A percentile compares a stretch with the other conserved stretches of the same genome.
Conservation (phyloP, 2,113 vertebrate genomes). For the Xenotilapia leptura region DNA sequence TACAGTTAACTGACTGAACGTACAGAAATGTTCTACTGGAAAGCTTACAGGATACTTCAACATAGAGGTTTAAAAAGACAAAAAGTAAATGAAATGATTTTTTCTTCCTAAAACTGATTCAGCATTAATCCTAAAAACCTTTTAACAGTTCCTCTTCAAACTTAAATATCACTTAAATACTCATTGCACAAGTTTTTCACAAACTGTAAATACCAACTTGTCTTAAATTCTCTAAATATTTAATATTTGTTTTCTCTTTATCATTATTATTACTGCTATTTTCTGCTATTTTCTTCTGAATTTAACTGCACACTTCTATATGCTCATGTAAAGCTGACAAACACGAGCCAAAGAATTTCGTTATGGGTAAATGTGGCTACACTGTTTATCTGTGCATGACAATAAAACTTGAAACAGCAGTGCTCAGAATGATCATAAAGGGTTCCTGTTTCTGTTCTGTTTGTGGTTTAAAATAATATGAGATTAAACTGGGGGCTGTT, state of each 20-base stretch:
- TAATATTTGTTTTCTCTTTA: neutral
- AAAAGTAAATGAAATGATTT: neutral
- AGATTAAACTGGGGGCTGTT: neutral
- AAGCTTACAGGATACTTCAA: neutral
- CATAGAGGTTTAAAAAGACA: neutral
- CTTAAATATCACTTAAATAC: neutral
- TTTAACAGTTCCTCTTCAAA: neutral
- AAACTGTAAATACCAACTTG: neutral
- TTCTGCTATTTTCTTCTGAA: neutral
- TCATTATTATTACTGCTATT: neutral
- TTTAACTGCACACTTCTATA: neutral
- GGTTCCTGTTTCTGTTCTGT: neutral
- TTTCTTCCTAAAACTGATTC: accelerated
- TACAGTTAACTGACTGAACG: neutral
- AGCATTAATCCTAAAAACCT: neutral
- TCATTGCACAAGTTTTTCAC: neutral
- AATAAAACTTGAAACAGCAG: neutral
- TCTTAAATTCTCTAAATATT: neutral
- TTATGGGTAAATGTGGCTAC: neutral
- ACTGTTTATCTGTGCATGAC: neutral
- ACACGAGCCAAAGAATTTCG: neutral
- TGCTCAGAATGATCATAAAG: neutral
- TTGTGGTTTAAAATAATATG: neutral
- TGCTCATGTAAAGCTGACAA: neutral
- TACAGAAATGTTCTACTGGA: neutral